Evolutionary conservation across 37 sponge, comb jelly and placozoan genomes (phyloP).

Genomic region (Oopsacas minuta): DNA sequence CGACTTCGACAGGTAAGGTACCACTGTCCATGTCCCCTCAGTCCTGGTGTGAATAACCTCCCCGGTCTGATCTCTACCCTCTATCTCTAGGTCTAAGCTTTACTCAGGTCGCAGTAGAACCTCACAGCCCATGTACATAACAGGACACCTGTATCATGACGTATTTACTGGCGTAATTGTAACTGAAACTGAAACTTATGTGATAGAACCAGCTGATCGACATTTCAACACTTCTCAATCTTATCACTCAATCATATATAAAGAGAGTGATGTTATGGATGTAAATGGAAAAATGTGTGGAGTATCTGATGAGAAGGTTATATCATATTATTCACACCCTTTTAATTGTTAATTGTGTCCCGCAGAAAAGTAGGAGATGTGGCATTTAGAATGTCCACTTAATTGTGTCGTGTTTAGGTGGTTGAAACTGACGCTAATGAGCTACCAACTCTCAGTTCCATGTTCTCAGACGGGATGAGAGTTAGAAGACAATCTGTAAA

Average conservation of each 20-base stretch:
- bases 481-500: not conserved
- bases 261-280: not conserved
- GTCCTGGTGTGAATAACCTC: no score
- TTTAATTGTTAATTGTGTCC: not conserved
- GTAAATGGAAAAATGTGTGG: not conserved
- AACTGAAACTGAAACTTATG: not conserved
- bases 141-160: slow-evolving; percentile 13
- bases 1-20: not conserved
- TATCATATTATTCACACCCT: not conserved
- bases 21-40: no score
- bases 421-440: not conserved
- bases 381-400: no score
- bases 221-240: not conserved
- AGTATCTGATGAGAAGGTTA: not conserved
- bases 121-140: not conserved
- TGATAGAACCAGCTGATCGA: slow-evolving; percentile 22
- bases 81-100: not conserved
- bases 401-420: not conserved
- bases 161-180: slow-evolving; percentile 18
- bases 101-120: not conserved
- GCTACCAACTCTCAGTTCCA: not conserved
- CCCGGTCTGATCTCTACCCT: no score
- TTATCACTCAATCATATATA: slow-evolving; percentile 30
- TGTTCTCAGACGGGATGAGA: not conserved
- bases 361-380: no score